phyloP scores from a whole-genome alignment of 2,888 invertebrate genomes.

The Drosophila maculinotata region DNA sequence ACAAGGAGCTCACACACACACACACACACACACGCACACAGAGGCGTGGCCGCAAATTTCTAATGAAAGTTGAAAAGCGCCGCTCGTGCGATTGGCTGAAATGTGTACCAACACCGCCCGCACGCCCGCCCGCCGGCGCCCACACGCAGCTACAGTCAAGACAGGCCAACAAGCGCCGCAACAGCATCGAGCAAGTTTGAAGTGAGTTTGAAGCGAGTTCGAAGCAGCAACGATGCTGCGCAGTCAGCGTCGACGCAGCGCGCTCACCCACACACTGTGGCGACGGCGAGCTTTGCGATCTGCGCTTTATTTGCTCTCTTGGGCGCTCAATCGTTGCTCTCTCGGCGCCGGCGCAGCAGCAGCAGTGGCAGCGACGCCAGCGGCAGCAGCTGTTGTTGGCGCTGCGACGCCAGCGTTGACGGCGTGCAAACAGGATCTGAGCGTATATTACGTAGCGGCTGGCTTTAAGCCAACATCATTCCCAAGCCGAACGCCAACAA shows the following conservation, averaged over 20 bases:
- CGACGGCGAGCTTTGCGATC: conserved; percentile 42
- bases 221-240: conserved; percentile 55
- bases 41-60: conserved; percentile 53
- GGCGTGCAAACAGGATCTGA: conserved; percentile 82
- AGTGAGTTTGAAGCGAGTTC: conserved; percentile 59
- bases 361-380: not conserved
- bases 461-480: conserved; percentile 84
- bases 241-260: conserved; percentile 19
- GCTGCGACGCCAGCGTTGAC: conserved; percentile 43
- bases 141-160: conserved; percentile 11
- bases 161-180: conserved; percentile 10
- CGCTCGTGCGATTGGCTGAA: conserved; percentile 65
- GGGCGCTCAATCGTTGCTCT: conserved; percentile 16
- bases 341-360: conserved; percentile 16
- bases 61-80: conserved; percentile 75
- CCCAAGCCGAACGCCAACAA: conserved; percentile 73
- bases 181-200: conserved; percentile 61
- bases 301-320: conserved; percentile 24
- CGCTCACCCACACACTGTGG: conserved; percentile 41
- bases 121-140: not conserved
- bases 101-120: conserved; percentile 18
- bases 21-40: conserved; percentile 1
- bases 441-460: conserved; percentile 82
- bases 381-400: conserved; percentile 13
- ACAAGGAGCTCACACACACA: conserved; percentile 34